Base-by-base conservation (phyloP, 2,888 invertebrate genomes). In the Odontocerum albicorne region DNA sequence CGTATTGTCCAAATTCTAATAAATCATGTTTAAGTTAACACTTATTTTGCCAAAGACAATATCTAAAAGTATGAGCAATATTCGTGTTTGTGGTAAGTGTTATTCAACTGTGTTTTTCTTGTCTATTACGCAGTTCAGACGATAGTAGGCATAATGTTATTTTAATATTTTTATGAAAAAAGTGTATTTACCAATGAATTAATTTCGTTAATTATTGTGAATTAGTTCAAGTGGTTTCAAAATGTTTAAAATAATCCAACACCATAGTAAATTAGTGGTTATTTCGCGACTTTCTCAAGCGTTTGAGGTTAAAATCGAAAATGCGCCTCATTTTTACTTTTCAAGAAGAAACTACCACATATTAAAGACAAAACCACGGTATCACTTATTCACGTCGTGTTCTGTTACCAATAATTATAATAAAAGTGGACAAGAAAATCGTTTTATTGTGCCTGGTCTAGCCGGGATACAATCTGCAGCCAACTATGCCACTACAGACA, bases 281-380 rank as follows among this genome's bases (percentile, higher is more conserved):
- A 36, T 32, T 17, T 38, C 33, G 7, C 17, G 13, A 32, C 12
- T 46, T 17, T 39, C 40, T 32, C 49, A 39, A 33, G 22, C 43
- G 19, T 47, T 57, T 36, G 49, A 57, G 57, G 57, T 57, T 57
- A 57, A 33, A 35, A 16, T 45, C 3, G 42, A 8, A 46, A 50
- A 50, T 39, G 32, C 42, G 15, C 16, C 32, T 13, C 35, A 49
- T n/a, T 32, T 46, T 4, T 21, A 27, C 22, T 51, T 13, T 20
- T 19, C 20, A 16, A 52, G 27, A 44, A 33, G 57, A 38, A 51
- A 31, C 17, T 47, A 57, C 17, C 57, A 57, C 20, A 36, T 57
- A 22, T 32, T 52, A 20, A 47, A 49, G 43, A 44, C 42, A 43
- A 47, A 47, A 19, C 49, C 39, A 17, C 46, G 52, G 21, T 12